Evolutionary conservation across 2,888 invertebrate genomes (phyloP).

Genomic region (Amiota communis): DNA sequence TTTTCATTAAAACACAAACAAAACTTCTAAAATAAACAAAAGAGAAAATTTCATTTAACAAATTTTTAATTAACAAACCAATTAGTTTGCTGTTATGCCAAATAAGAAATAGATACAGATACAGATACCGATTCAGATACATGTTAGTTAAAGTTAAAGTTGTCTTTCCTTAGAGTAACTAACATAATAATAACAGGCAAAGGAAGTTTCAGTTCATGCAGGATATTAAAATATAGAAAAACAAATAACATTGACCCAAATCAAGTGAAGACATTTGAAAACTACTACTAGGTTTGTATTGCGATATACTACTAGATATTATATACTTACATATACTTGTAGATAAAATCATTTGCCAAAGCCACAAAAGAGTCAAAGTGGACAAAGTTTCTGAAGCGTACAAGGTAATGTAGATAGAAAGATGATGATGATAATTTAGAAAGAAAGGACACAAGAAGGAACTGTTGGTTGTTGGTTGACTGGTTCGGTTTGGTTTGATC

Average conservation of each 20-base stretch:
- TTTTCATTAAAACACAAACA: not conserved
- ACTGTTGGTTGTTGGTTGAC: too few relatives aligned
- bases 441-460: not conserved
- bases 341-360: not conserved
- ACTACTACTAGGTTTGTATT: not conserved
- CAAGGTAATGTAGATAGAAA: not conserved
- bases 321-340: not conserved
- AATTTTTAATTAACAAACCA: slow-evolving; percentile 35
- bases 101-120: too few relatives aligned
- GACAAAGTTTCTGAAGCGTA: not conserved
- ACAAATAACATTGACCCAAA: slow-evolving; percentile 21
- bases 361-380: not conserved
- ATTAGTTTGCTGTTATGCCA: slow-evolving; percentile 14
- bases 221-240: slow-evolving; percentile 17
- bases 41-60: slow-evolving; percentile 19
- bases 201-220: not conserved
- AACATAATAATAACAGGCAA: not conserved
- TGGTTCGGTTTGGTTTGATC: too few relatives aligned
- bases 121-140: not conserved
- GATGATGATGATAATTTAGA: not conserved
- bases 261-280: slow-evolving; percentile 21
- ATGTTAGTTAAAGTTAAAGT: not conserved
- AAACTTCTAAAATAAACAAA: not conserved
- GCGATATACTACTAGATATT: too few relatives aligned
- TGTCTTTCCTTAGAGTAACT: too few relatives aligned